These are phyloP conservation scores for Sebastiscus tertius DNA, from an alignment of 2,797 vertebrate species.

Conservation along the genomic window DNA sequence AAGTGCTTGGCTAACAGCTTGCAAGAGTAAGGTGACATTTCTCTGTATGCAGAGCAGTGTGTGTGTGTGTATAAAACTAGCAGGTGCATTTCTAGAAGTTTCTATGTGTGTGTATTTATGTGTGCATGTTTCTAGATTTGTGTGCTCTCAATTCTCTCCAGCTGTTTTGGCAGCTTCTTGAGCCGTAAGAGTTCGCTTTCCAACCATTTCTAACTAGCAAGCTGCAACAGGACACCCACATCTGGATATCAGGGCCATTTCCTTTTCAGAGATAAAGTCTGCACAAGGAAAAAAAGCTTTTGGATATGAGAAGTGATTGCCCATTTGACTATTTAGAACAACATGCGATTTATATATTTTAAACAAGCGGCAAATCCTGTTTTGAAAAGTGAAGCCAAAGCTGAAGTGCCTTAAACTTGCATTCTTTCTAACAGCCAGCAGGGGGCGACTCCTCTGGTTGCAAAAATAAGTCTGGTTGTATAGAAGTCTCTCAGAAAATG, in stretches of 20 bases:
- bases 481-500: no score
- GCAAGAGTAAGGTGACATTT: constrained; percentile 99
- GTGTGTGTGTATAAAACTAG: constrained; percentile 55
- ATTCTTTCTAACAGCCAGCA: no score
- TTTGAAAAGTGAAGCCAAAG: no score
- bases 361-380: no score
- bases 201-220: background rate
- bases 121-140: constrained; percentile 3
- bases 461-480: no score
- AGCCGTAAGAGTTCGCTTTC: background rate
- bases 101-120: background rate
- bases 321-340: background rate
- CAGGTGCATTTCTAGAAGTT: constrained; percentile 37
- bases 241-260: background rate
- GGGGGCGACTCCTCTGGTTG: no score
- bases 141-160: background rate
- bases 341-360: no score
- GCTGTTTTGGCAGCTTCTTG: background rate
- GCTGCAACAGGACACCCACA: background rate
- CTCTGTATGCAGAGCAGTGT: constrained; percentile 89
- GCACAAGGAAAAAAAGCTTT: background rate
- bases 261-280: background rate
- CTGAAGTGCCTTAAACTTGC: no score
- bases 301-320: background rate
- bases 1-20: constrained; percentile 93